phyloP scores from a whole-genome alignment of 2,797 vertebrate genomes.

The Malacoctenus gilli region DNA sequence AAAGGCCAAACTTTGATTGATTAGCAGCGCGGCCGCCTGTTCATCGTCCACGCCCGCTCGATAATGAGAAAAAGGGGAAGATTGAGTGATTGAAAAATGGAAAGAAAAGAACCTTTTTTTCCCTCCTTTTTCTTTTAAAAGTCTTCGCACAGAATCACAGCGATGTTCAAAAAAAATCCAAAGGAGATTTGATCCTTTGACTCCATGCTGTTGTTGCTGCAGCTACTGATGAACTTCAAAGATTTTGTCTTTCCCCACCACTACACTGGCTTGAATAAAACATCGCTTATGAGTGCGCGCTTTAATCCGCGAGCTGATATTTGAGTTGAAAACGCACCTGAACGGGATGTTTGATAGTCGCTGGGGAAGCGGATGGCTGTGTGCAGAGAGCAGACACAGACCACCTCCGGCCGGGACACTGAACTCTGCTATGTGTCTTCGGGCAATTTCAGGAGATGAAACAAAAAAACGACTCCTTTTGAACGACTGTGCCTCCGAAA shows the following conservation, averaged over 20 bases:
- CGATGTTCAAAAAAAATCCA: not conserved
- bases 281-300: not conserved
- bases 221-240: conserved; percentile 22
- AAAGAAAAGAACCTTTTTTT: not conserved
- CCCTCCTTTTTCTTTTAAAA: too few species aligned
- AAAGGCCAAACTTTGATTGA: conserved; percentile 30
- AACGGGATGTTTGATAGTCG: conserved; percentile 30
- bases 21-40: not conserved
- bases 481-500: conserved; percentile 16
- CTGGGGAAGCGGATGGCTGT: conserved; percentile 25
- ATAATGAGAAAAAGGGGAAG: too few species aligned
- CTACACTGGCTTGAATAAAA: too few species aligned
- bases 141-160: too few species aligned
- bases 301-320: conserved; percentile 41
- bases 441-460: conserved; percentile 56
- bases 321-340: conserved; percentile 40
- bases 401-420: conserved; percentile 31
- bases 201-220: too few species aligned
- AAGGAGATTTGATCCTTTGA: too few species aligned
- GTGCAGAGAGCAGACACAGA: conserved; percentile 37
- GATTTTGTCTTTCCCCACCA: too few species aligned
- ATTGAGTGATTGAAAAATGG: not conserved
- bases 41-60: not conserved
- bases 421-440: conserved; percentile 43
- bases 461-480: conserved; percentile 33